Conservation (phyloP, 2,888 invertebrate genomes). For the Ormyrus pomaceus region DNA sequence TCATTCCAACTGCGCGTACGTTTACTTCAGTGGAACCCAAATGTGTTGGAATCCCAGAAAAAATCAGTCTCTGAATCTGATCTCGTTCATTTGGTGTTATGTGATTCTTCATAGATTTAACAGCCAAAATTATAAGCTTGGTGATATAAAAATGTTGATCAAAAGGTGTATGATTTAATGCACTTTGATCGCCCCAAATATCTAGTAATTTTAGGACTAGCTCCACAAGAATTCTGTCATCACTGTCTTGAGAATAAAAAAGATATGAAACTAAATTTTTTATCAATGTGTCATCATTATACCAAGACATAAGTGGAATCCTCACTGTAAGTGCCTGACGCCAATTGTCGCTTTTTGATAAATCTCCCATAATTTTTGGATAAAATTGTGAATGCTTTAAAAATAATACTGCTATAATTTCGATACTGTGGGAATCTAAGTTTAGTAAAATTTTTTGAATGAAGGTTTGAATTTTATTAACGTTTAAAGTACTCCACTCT, state of each 20-base stretch:
- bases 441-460: conserved; percentile 77
- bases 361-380: conserved; percentile 77
- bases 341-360: conserved; percentile 77
- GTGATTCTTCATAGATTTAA: conserved; percentile 75
- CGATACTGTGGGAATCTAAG: conserved; percentile 80
- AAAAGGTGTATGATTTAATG: conserved; percentile 80
- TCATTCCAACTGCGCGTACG: conserved; percentile 85
- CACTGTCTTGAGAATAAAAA: conserved; percentile 70
- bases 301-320: conserved; percentile 79
- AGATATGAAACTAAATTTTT: conserved; percentile 82
- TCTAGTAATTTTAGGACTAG: conserved; percentile 79
- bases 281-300: conserved; percentile 76
- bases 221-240: conserved; percentile 70
- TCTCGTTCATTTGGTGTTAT: conserved; percentile 62
- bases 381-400: conserved; percentile 77
- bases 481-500: conserved; percentile 73
- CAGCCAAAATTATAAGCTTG: conserved; percentile 80
- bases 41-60: conserved; percentile 83
- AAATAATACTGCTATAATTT: conserved; percentile 78
- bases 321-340: conserved; percentile 81
- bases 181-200: conserved; percentile 83
- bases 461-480: conserved; percentile 61
- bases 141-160: conserved; percentile 85
- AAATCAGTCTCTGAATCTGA: conserved; percentile 78
- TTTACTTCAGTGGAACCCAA: conserved; percentile 81